A percentile compares a stretch with the other conserved stretches of the same genome.
phyloP scores from a whole-genome alignment of 1,140 invertebrate species.

The Drosophila bocqueti region DNA sequence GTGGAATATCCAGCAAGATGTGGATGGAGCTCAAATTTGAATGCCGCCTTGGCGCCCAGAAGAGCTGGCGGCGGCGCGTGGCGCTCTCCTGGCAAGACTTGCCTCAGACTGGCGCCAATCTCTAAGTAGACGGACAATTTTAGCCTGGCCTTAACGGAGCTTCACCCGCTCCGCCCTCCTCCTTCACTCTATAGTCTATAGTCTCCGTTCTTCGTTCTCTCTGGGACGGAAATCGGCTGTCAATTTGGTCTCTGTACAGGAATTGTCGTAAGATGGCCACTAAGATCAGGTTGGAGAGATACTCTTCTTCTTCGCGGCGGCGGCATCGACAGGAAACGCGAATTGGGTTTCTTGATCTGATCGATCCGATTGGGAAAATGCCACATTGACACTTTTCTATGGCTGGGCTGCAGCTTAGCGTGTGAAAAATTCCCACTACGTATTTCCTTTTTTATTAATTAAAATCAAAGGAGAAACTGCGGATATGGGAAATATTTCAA shows the following conservation, averaged over 20 bases:
- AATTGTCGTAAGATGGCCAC: conserved; percentile 65
- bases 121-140: conserved; percentile 56
- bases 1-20: conserved; percentile 21
- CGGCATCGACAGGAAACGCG: conserved; percentile 46
- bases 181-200: no score
- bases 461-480: conserved; percentile 13
- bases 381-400: conserved; percentile 42
- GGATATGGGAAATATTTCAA: conserved; percentile 5
- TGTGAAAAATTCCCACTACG: conserved; percentile 34
- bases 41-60: conserved; percentile 71
- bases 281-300: conserved; percentile 47
- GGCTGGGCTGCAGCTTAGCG: conserved; percentile 28
- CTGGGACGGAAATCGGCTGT: conserved; percentile 73
- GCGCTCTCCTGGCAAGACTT: conserved; percentile 28
- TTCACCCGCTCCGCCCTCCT: conserved; percentile 3
- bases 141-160: conserved; percentile 53
- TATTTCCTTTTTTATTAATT: conserved; percentile 31
- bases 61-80: conserved; percentile 70
- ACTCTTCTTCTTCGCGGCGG: conserved; percentile 4
- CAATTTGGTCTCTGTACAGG: conserved; percentile 61
- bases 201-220: conserved; percentile 7
- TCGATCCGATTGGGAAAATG: conserved; percentile 58
- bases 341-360: conserved; percentile 45
- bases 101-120: conserved; percentile 48
- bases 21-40: conserved; percentile 62